Conservation (phyloP, 2,888 invertebrate species). For the Eilema griseolum region DNA sequence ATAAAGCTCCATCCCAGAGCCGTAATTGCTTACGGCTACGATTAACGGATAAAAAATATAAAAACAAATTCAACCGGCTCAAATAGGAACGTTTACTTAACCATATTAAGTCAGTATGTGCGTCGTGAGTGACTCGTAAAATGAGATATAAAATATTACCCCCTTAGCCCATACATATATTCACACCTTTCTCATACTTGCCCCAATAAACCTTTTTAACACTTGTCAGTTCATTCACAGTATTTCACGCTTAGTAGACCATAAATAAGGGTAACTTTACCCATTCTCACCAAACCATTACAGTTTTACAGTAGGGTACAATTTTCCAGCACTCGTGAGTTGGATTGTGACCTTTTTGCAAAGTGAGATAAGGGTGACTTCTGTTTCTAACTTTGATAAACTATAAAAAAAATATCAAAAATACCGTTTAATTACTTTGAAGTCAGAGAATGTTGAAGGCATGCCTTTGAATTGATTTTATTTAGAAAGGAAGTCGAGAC, state of each 20-base stretch:
- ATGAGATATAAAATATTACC: no score
- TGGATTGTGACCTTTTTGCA: not conserved
- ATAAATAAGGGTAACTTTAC: not conserved
- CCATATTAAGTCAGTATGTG: no score
- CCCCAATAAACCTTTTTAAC: not conserved
- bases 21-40: no score
- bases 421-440: not conserved
- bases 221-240: not conserved
- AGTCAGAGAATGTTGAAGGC: not conserved
- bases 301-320: not conserved
- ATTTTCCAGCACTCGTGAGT: not conserved
- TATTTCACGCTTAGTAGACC: slow-evolving; percentile 3
- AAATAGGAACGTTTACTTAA: no score
- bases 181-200: not conserved
- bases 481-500: no score
- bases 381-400: not conserved
- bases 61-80: no score
- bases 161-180: not conserved
- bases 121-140: no score
- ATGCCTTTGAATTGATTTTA: not conserved
- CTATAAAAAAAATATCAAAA: no score
- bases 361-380: not conserved
- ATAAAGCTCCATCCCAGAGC: no score
- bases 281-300: not conserved
- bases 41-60: no score